A percentile compares a stretch with the other conserved stretches of the same genome.
These are phyloP conservation scores for Anguilla rostrata DNA, from an alignment of 2,113 vertebrate genomes.

Conservation along the genomic window DNA sequence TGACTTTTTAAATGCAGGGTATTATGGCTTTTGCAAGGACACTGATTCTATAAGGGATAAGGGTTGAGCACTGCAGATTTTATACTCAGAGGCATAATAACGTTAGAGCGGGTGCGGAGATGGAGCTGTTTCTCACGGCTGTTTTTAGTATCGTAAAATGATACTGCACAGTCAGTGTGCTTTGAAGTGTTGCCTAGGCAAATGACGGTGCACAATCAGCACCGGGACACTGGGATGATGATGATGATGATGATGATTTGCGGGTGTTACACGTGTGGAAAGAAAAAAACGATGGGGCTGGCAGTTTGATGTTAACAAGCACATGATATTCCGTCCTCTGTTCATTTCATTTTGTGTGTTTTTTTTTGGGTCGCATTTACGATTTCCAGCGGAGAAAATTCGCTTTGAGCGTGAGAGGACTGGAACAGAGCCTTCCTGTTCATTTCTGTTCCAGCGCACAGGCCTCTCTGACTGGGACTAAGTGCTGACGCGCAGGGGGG, in stretches of 20 bases:
- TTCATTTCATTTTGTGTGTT: background rate
- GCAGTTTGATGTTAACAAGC: no score
- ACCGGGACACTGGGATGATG: background rate
- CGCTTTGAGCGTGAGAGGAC: background rate
- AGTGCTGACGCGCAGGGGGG: conserved; percentile 34
- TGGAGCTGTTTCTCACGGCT: no score
- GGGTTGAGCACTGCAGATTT: background rate
- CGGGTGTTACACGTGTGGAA: no score
- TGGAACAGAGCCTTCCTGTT: background rate
- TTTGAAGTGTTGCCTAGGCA: background rate
- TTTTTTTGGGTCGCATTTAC: background rate
- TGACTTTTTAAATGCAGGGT: background rate
- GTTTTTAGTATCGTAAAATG: background rate
- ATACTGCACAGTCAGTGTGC: background rate
- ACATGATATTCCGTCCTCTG: background rate
- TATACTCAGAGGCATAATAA: background rate
- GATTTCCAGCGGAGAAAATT: background rate
- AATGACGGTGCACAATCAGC: background rate
- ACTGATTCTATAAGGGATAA: background rate
- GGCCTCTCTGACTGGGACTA: background rate
- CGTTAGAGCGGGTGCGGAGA: background rate
- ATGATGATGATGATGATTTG: no score
- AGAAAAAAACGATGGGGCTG: no score
- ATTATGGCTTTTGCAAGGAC: background rate
- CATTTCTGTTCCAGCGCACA: no score